These are phyloP conservation scores for Hypsibius dujardini DNA, from an alignment of 1,140 invertebrate genomes.

Conservation along the genomic window DNA sequence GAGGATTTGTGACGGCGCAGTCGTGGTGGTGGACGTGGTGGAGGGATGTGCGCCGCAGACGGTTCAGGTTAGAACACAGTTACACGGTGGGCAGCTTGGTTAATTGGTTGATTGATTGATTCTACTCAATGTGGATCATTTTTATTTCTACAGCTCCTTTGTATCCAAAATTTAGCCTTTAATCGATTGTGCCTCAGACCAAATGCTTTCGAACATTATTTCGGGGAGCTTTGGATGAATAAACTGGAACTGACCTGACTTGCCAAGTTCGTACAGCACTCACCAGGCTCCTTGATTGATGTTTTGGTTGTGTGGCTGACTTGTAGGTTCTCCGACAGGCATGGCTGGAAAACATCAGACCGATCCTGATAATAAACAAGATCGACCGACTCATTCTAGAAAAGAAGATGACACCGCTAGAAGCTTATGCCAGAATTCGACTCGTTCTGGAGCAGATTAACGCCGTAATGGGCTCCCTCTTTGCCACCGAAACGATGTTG, in stretches of 20 bases:
- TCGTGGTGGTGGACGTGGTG: slow-evolving; percentile 86
- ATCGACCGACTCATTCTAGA: slow-evolving; percentile 82
- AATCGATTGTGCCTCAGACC: no score
- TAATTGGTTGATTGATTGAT: no score
- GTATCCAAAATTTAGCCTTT: no score
- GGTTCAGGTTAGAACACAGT: slow-evolving; percentile 52
- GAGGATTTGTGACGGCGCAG: slow-evolving; percentile 81
- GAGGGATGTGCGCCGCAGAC: slow-evolving; percentile 64
- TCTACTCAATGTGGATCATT: no score
- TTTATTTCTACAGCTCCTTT: no score
- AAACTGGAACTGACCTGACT: no score
- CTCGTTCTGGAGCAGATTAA: slow-evolving; percentile 85
- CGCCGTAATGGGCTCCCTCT: slow-evolving; percentile 73
- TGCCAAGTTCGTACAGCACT: no score
- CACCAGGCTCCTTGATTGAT: no score
- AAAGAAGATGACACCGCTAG: slow-evolving; percentile 63
- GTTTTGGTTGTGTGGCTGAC: no score
- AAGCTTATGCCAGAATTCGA: slow-evolving; percentile 69
- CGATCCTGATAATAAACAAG: slow-evolving; percentile 85
- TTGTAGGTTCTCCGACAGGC: slow-evolving; percentile 78
- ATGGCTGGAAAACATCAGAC: slow-evolving; percentile 69
- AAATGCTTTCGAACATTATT: no score
- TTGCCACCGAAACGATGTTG: slow-evolving; percentile 41
- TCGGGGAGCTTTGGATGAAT: no score
- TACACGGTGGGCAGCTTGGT: no score